Evolutionary conservation across 2,797 vertebrate genomes (phyloP), one percentile per base, ranked within the genome.

Genomic region (Falco peregrinus): DNA sequence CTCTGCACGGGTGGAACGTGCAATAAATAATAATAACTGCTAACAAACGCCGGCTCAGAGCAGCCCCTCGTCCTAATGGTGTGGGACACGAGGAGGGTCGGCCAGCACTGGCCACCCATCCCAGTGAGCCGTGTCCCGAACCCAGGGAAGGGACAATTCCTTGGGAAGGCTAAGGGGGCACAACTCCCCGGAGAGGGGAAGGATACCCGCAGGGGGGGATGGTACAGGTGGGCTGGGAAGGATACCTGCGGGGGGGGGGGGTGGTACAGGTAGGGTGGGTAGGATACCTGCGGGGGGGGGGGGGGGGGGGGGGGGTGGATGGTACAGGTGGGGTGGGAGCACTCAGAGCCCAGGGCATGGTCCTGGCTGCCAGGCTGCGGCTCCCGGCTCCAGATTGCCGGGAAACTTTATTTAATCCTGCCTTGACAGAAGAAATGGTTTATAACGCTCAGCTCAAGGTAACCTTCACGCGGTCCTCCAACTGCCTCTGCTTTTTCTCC

Each of bases 371-470:
- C 19, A 1, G 48, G 16, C 29, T 70, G 10, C 1, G 51, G 63
- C 88, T 67, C 76, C 76, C 50, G 1, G 77, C 77, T 57, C 80
- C 7, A 5, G 11, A 47, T 41, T 14, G 59, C 81, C 5, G 1
- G 43, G 57, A 95, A 94, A 96, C 79, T 96, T 95, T 94, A 56
- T 70, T 59, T 74, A 94, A 95, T 89, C 68, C 87, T 59, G 69
- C 29, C 29, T 26, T 15, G 28, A 16, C 7, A 5, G 31, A 47
- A 73, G 35, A 65, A 63, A 35, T 2, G 6, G 8, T 76, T 74
- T 67, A 4, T 2, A 71, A 61, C 2, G 45, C 82, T 74, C 39
- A 22, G 84, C 91, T 96, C 93, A 92, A 95, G 96, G 92, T 97
- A 95, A 94, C 96, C 96, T 97, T 96, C 96, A 82, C 3, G 2